Evolutionary conservation across 2,113 vertebrate genomes (phyloP).

Genomic region (Lagopus leucura): DNA sequence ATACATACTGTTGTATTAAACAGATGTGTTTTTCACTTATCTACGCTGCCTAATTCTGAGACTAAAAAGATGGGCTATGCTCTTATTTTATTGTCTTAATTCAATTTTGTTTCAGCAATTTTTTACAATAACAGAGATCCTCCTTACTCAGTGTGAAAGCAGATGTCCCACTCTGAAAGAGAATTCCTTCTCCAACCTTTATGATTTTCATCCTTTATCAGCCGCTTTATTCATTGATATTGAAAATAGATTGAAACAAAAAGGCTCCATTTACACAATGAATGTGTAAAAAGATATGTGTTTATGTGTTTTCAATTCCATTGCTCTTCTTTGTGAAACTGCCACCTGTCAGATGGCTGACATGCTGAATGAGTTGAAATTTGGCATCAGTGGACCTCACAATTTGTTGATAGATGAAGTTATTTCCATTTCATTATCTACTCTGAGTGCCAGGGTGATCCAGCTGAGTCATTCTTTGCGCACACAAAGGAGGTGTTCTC

Average conservation of each 20-base stretch:
- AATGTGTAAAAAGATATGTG: slow-evolving; percentile 42
- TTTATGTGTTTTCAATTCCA: slow-evolving; percentile 22
- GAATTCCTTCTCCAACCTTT: slow-evolving; percentile 30
- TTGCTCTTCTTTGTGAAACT: slow-evolving; percentile 50
- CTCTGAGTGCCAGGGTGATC: neutral
- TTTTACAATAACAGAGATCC: neutral
- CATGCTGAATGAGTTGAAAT: slow-evolving; percentile 46
- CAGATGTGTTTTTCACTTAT: neutral
- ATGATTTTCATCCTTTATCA: slow-evolving; percentile 42
- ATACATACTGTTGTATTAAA: neutral
- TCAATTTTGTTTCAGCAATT: neutral
- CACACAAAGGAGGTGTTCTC: neutral
- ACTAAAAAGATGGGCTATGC: neutral
- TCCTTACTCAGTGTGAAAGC: neutral
- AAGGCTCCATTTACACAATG: slow-evolving; percentile 23
- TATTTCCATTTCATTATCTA: slow-evolving; percentile 54
- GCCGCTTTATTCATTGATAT: slow-evolving; percentile 30
- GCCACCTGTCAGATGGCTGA: slow-evolving; percentile 65
- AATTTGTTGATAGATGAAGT: slow-evolving; percentile 36
- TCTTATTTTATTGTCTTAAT: neutral
- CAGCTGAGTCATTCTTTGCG: slow-evolving; percentile 27
- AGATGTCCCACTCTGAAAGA: slow-evolving; percentile 40
- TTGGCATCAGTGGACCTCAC: slow-evolving; percentile 19
- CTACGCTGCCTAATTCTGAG: neutral
- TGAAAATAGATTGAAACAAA: slow-evolving; percentile 46